Evolutionary conservation across 1,140 invertebrate species (phyloP), one percentile per base, ranked within the genome.

Genomic region (Arctopsyche grandis): DNA sequence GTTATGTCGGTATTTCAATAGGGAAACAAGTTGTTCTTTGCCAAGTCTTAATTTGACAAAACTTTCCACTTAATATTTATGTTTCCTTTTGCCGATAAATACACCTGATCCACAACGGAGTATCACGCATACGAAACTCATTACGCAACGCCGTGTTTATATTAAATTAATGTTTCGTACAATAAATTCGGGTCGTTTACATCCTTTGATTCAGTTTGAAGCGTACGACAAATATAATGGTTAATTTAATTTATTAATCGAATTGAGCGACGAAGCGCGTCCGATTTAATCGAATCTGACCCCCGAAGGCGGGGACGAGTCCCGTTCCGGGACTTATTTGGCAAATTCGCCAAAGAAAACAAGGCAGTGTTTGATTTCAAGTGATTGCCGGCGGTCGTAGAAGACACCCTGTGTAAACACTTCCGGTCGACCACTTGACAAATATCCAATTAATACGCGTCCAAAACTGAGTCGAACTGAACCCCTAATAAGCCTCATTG

Each of bases 361-460:
- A 19, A 63, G 58, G 21, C 19, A 7, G 21, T 29, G 24, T 66
- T 66, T 29, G 63, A 26, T 66, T 66, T 29, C 4, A 24, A 66
- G 21, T 66, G 24, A 66, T 66, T 66, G 24, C 21, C 14, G 22
- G 9, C 19, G 24, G 63, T 66, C 5, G 21, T 22, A 21, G 63
- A 26, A 24, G 24, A 66, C 21, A 29, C 24, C 63, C 63, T 66
- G 10, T 66, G 63, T 66, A 21, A 66, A 66, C 24, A 66, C 12
- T 66, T 26, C 24, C 14, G 63, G 63, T 26, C 63, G 63, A 24
- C 63, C 63, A 66, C 63, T 66, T 9, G 63, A 66, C 63, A 66
- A 66, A 66, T 22, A 66, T 22, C 63, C 21, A 66, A 66, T 66
- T 66, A 66, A 66, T 66, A 66, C 24, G 5, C 29, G 29, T 4